A percentile compares a stretch with the other conserved stretches of the same genome.
phyloP scores from a whole-genome alignment of 2,797 vertebrate genomes.

The Prionace glauca region DNA sequence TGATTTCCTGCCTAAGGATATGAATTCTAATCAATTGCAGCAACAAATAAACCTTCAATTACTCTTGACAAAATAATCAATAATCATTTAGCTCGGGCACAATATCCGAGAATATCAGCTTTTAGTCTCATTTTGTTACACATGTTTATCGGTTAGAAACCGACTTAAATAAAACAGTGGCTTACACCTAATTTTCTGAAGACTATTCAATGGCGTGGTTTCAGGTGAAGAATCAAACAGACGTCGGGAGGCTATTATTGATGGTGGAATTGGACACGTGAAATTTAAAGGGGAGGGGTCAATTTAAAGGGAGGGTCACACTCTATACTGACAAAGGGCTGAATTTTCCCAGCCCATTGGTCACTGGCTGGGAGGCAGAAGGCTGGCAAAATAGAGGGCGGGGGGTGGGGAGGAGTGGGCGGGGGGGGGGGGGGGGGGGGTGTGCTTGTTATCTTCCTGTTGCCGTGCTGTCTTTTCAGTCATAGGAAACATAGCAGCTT shows the following conservation, averaged over 20 bases:
- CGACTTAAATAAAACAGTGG: background rate
- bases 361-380: too few species aligned
- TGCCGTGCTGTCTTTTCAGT: background rate
- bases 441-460: background rate
- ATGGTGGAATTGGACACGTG: background rate
- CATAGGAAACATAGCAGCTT: background rate
- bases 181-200: background rate
- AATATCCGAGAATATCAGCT: background rate
- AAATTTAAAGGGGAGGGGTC: background rate
- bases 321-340: background rate
- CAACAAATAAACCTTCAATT: background rate
- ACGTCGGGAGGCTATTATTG: background rate
- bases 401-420: too few species aligned
- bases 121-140: background rate
- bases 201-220: background rate
- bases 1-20: background rate
- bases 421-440: too few species aligned
- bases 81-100: background rate
- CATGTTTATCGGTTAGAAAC: background rate
- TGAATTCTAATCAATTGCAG: background rate
- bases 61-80: background rate
- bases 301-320: background rate
- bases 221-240: background rate
- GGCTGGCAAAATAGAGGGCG: too few species aligned
- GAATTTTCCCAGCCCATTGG: too few species aligned